Conservation (phyloP, 2,797 vertebrate genomes). For the Rhinoraja longicauda region DNA sequence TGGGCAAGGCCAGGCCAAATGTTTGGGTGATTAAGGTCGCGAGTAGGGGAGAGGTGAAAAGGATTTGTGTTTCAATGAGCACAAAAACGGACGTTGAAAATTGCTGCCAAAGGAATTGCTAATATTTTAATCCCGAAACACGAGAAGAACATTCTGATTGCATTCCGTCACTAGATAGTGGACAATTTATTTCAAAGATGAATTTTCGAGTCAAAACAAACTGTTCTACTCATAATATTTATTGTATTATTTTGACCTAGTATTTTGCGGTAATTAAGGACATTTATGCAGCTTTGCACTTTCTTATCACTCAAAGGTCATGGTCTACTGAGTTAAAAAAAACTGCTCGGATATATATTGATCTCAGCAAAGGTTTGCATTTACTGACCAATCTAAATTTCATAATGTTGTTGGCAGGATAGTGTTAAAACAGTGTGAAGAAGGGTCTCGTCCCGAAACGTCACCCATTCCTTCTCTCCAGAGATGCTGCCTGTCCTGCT, state of each 20-base stretch:
- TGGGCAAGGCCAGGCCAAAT: neutral
- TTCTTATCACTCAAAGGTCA: constrained; percentile 35
- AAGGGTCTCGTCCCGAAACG: no score
- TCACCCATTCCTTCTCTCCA: no score
- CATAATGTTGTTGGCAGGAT: constrained; percentile 54
- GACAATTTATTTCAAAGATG: constrained; percentile 29
- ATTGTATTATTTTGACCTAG: neutral
- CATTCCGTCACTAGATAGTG: neutral
- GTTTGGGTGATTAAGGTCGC: neutral
- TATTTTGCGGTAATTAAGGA: constrained; percentile 28
- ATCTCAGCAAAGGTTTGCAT: constrained; percentile 76
- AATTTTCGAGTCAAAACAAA: neutral
- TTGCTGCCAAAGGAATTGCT: neutral
- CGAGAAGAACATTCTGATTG: neutral
- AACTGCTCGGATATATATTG: constrained; percentile 69
- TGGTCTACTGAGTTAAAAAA: constrained; percentile 50
- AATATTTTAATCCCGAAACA: neutral
- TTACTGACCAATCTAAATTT: constrained; percentile 77
- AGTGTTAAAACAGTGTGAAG: constrained; percentile 68
- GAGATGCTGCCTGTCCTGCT: no score
- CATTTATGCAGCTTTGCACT: constrained; percentile 1
- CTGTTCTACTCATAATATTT: constrained; percentile 26
- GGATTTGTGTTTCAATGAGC: constrained; percentile 27
- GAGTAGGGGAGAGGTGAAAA: constrained; percentile 19
- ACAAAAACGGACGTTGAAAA: neutral